Conservation (phyloP, 2,113 vertebrate species). For the Oostethus manadensis region DNA sequence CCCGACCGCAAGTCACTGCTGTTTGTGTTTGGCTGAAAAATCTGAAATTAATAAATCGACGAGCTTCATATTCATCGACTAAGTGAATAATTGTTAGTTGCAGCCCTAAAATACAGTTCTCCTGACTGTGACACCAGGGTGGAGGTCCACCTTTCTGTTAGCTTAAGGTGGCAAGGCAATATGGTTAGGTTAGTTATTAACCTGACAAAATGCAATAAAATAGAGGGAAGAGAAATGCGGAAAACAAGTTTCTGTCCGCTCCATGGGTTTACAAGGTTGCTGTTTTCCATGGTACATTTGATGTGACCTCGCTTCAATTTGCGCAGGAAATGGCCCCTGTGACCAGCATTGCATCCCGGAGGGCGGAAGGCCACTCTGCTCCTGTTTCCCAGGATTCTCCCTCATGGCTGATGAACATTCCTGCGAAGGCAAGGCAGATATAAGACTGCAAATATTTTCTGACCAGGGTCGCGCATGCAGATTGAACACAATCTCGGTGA, state of each 20-base stretch:
- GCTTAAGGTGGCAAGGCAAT: constrained; percentile 41
- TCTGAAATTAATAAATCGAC: too few species aligned
- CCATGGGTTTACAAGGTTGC: constrained; percentile 12
- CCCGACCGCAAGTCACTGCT: too few species aligned
- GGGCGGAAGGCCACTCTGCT: constrained; percentile 72
- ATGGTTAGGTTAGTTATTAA: constrained; percentile 29
- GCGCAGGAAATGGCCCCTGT: constrained; percentile 77
- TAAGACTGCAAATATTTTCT: constrained; percentile 13
- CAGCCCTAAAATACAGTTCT: constrained; percentile 1
- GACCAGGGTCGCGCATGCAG: neutral
- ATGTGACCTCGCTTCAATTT: constrained; percentile 7
- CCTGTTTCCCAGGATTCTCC: constrained; percentile 79
- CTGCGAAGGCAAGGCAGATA: constrained; percentile 77
- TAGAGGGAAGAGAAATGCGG: constrained; percentile 18
- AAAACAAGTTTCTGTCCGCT: constrained; percentile 22
- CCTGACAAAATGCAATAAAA: constrained; percentile 23
- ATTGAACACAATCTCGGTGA: neutral
- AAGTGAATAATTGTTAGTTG: too few species aligned
- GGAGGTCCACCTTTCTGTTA: constrained; percentile 28
- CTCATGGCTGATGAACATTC: constrained; percentile 76
- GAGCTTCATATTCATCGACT: too few species aligned
- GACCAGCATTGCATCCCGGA: constrained; percentile 76
- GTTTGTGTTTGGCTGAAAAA: too few species aligned
- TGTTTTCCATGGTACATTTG: constrained; percentile 23
- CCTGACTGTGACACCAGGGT: constrained; percentile 42